Conservation (phyloP, 2,113 vertebrate species). For the Mastomys coucha region DNA sequence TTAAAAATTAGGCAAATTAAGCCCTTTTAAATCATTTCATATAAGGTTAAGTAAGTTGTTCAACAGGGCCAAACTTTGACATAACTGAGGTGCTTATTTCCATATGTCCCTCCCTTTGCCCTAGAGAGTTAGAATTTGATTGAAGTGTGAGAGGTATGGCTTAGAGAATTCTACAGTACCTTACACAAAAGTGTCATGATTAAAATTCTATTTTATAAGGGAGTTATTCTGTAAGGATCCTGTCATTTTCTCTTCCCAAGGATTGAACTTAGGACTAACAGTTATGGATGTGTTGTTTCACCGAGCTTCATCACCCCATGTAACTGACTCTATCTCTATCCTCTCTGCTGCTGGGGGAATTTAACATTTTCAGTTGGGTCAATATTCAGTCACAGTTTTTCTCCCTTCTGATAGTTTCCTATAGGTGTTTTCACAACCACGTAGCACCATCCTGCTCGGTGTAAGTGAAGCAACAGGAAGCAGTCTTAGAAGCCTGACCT, state of each 20-base stretch:
- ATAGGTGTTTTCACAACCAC: background rate
- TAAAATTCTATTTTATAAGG: slow-evolving; percentile 38
- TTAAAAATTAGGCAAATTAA: slow-evolving; percentile 8
- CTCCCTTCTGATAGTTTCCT: background rate
- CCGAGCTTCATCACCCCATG: background rate
- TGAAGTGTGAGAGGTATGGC: slow-evolving; percentile 43
- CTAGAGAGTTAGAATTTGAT: slow-evolving; percentile 45
- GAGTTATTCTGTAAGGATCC: background rate
- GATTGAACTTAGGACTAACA: background rate
- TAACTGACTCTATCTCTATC: background rate
- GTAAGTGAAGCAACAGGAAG: background rate
- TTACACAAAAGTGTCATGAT: slow-evolving; percentile 14
- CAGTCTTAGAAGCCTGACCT: background rate
- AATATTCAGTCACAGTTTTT: slow-evolving; percentile 34
- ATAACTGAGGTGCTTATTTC: slow-evolving; percentile 23
- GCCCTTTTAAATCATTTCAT: slow-evolving; percentile 19
- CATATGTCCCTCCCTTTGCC: background rate
- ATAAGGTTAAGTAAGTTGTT: slow-evolving; percentile 42
- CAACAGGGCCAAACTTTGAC: background rate
- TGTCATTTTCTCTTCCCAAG: background rate
- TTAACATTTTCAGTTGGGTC: slow-evolving; percentile 18
- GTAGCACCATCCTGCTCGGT: background rate
- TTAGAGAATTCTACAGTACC: background rate
- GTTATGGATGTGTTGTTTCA: background rate
- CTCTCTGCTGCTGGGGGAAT: background rate